Percentiles rank a stretch among this genome's conserved stretches.
These are phyloP conservation scores for Achroia grisella DNA, from an alignment of 1,140 invertebrate genomes.

Conservation along the genomic window DNA sequence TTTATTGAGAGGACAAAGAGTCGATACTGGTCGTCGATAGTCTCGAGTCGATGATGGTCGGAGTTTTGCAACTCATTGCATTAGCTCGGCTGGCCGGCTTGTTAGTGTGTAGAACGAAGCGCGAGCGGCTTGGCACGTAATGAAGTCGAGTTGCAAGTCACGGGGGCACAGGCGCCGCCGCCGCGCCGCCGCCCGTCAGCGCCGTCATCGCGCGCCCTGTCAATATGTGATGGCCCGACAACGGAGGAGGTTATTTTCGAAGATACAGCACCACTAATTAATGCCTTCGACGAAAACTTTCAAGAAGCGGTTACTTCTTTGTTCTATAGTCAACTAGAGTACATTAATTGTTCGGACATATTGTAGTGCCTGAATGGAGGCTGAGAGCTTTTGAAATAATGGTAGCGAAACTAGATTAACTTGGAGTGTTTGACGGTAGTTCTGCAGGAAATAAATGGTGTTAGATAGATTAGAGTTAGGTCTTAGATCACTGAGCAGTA, in stretches of 20 bases:
- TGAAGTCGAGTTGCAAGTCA: slow-evolving; percentile 64
- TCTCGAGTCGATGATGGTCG: slow-evolving; percentile 13
- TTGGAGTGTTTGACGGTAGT: too few species aligned
- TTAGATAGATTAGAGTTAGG: too few species aligned
- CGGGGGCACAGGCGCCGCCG: slow-evolving; percentile 49
- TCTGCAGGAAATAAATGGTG: too few species aligned
- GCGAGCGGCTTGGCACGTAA: slow-evolving; percentile 32
- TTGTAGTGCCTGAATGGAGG: not conserved
- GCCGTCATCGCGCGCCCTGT: slow-evolving; percentile 38
- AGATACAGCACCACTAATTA: slow-evolving; percentile 64
- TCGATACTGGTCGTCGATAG: slow-evolving; percentile 15
- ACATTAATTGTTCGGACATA: slow-evolving; percentile 2
- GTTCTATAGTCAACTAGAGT: slow-evolving; percentile 43
- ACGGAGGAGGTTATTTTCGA: slow-evolving; percentile 61
- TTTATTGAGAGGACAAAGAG: slow-evolving; percentile 13
- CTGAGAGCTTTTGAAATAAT: not conserved
- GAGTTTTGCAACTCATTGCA: slow-evolving; percentile 68
- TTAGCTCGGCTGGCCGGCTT: slow-evolving; percentile 48
- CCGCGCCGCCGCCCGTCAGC: slow-evolving; percentile 26
- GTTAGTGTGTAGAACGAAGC: slow-evolving; percentile 42
- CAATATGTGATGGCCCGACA: slow-evolving; percentile 56
- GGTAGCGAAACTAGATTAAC: not conserved
- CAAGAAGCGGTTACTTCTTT: slow-evolving; percentile 38
- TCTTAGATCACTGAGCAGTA: too few species aligned
- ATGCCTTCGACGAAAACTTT: slow-evolving; percentile 45